Conservation (phyloP, 2,888 invertebrate species). For the Copidosoma aretas region DNA sequence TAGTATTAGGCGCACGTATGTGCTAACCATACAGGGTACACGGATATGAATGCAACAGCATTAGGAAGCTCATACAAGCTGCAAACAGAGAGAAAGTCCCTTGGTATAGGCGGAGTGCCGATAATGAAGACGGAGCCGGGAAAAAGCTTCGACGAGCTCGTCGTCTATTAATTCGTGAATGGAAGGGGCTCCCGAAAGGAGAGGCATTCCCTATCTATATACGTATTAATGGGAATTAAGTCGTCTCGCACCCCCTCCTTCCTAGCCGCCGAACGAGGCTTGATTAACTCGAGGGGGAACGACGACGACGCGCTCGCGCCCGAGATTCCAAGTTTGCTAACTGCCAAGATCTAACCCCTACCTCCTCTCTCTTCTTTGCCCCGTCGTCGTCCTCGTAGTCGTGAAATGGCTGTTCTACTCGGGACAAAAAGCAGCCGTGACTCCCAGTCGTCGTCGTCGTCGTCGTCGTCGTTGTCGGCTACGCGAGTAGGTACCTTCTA, state of each 20-base stretch:
- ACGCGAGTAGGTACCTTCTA: too few relatives aligned
- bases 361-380: neutral
- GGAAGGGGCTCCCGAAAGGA: conserved; percentile 17
- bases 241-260: conserved; percentile 9
- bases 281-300: conserved; percentile 37
- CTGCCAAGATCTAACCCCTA: conserved; percentile 29
- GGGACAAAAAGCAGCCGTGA: conserved; percentile 28
- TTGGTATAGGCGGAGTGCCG: neutral
- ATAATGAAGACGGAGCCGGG: neutral
- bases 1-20: too few relatives aligned
- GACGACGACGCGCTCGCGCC: neutral
- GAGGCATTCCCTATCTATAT: conserved; percentile 24
- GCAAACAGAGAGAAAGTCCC: too few relatives aligned
- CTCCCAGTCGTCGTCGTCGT: neutral
- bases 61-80: too few relatives aligned
- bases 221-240: conserved; percentile 35
- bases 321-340: conserved; percentile 38
- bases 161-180: conserved; percentile 32
- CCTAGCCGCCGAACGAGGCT: conserved; percentile 31
- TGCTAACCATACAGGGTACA: too few relatives aligned
- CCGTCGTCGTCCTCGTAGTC: neutral
- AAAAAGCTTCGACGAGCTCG: conserved; percentile 17
- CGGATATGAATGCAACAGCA: too few relatives aligned
- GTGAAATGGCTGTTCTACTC: conserved; percentile 27
- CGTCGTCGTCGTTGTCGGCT: too few relatives aligned